These are phyloP conservation scores for Parnassius smintheus DNA, from an alignment of 2,888 invertebrate species.

Conservation along the genomic window DNA sequence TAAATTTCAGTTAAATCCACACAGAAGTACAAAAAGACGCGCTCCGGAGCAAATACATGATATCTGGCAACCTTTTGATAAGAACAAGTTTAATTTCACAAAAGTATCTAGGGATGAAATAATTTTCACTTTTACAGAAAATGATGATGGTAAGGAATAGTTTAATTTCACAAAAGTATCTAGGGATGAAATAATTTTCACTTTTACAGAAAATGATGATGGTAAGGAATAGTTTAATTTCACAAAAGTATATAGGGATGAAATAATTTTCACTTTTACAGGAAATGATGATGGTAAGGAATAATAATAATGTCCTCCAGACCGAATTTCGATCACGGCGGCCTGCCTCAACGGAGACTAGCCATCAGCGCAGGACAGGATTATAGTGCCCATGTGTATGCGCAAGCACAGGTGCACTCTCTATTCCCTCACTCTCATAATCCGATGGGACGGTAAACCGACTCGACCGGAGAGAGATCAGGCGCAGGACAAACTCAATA, in stretches of 20 bases:
- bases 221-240: constrained; percentile 39
- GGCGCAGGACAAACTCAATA: no score
- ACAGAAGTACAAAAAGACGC: constrained; percentile 85
- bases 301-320: not conserved
- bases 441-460: no score
- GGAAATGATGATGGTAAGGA: no score
- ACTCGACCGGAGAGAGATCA: no score
- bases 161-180: constrained; percentile 86
- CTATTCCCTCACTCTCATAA: no score
- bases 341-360: no score
- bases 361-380: no score
- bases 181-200: constrained; percentile 78
- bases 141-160: constrained; percentile 44
- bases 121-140: constrained; percentile 71
- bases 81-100: constrained; percentile 89
- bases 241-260: no score
- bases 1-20: constrained; percentile 85
- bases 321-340: no score
- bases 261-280: no score
- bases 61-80: constrained; percentile 86
- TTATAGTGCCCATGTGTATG: no score
- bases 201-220: constrained; percentile 58
- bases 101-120: constrained; percentile 83
- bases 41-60: constrained; percentile 85
- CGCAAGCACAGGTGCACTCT: no score